Conservation (phyloP, 2,797 vertebrate species). For the Acanthis flammea region DNA sequence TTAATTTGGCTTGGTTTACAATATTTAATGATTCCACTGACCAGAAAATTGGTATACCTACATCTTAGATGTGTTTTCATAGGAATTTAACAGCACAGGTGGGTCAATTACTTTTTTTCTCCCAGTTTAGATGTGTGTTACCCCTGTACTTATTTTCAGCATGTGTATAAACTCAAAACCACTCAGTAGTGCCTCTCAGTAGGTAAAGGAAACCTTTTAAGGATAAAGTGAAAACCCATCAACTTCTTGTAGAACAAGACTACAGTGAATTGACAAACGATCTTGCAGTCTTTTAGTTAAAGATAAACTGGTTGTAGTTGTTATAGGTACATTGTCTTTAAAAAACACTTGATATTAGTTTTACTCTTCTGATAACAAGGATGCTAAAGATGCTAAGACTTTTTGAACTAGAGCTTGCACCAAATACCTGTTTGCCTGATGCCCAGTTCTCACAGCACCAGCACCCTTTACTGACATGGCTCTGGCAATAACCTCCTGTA, state of each 20-base stretch:
- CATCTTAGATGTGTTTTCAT: neutral
- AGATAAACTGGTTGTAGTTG: neutral
- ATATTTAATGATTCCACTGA: neutral
- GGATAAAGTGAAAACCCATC: neutral
- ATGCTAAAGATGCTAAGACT: neutral
- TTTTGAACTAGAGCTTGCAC: neutral
- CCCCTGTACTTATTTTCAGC: neutral
- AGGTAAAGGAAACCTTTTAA: neutral
- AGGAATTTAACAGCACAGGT: neutral
- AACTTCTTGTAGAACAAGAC: neutral
- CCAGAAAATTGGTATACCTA: neutral
- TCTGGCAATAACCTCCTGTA: neutral
- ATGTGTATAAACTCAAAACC: neutral
- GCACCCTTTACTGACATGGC: neutral
- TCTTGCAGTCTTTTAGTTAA: neutral
- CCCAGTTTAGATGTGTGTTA: neutral
- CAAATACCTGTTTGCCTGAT: neutral
- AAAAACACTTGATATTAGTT: neutral
- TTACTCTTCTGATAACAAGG: neutral
- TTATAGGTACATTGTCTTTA: neutral
- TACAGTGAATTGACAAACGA: neutral
- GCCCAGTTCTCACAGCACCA: neutral
- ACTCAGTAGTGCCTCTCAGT: neutral
- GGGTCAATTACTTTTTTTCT: neutral
- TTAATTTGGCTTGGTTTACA: neutral